phyloP scores from a whole-genome alignment of 2,797 vertebrate species.

The Esox masquinongy region DNA sequence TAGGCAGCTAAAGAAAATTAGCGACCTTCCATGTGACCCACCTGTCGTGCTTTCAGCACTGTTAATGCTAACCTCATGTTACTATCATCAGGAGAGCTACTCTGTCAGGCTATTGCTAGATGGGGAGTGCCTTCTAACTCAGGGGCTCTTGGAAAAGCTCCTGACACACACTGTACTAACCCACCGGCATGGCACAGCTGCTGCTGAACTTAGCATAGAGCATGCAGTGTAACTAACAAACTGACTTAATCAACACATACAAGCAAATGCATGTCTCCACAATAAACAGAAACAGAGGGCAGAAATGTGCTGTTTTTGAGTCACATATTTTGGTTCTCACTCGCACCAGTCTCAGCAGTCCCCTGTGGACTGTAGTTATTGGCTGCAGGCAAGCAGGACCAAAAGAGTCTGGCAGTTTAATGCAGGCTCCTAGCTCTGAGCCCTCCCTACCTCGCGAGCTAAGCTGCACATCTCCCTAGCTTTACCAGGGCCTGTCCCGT shows the following conservation, averaged over 20 bases:
- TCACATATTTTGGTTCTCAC: slow-evolving; percentile 12
- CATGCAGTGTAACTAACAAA: slow-evolving; percentile 19
- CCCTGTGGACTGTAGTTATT: slow-evolving; percentile 32
- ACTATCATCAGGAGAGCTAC: slow-evolving; percentile 68
- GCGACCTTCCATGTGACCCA: slow-evolving; percentile 84
- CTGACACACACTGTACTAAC: slow-evolving; percentile 6
- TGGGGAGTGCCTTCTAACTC: slow-evolving; percentile 16
- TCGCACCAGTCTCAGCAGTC: slow-evolving; percentile 39
- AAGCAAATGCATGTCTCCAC: slow-evolving; percentile 30
- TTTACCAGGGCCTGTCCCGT: slow-evolving; percentile 65
- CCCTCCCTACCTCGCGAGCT: slow-evolving; percentile 29
- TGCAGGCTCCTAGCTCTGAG: slow-evolving; percentile 31
- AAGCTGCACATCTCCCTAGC: slow-evolving; percentile 40
- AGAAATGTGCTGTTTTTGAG: slow-evolving; percentile 41
- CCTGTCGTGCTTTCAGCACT: slow-evolving; percentile 84
- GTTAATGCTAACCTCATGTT: slow-evolving; percentile 80
- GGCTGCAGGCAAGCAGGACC: neutral
- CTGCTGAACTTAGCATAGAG: slow-evolving; percentile 17
- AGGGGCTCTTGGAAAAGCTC: neutral
- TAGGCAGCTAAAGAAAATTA: slow-evolving; percentile 77
- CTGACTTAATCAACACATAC: slow-evolving; percentile 28
- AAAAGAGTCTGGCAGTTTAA: slow-evolving; percentile 16
- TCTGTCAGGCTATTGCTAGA: neutral
- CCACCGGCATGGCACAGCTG: neutral
- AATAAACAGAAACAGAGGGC: slow-evolving; percentile 42